Percentiles rank a stretch among this genome's conserved stretches.
These are phyloP conservation scores for Malacoraja senta DNA, from an alignment of 2,797 vertebrate genomes.

Conservation along the genomic window DNA sequence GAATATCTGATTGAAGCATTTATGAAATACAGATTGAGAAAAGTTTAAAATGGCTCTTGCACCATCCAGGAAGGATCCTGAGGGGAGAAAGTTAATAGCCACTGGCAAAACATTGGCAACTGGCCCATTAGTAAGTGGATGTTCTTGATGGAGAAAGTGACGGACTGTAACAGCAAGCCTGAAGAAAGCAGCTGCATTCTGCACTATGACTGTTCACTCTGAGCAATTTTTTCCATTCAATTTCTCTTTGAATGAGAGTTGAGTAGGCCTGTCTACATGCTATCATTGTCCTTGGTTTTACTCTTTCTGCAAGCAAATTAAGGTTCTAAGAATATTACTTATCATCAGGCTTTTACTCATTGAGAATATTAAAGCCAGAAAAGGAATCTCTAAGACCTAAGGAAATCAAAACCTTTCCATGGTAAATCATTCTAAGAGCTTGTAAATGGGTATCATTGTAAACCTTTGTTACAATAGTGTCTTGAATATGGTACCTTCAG, in stretches of 20 bases:
- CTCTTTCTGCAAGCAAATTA: neutral
- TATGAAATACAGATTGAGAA: neutral
- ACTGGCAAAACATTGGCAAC: neutral
- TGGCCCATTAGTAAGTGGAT: neutral
- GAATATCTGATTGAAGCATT: neutral
- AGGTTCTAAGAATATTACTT: neutral
- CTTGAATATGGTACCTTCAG: neutral
- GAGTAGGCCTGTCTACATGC: neutral
- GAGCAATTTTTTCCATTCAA: neutral
- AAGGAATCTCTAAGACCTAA: neutral
- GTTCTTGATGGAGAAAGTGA: neutral
- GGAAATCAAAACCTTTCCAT: neutral
- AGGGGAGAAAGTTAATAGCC: neutral
- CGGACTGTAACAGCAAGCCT: neutral
- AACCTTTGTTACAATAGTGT: neutral
- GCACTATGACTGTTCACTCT: too few relatives aligned
- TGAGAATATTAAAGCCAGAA: neutral
- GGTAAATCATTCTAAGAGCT: neutral
- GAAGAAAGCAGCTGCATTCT: neutral
- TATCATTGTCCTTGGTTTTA: neutral
- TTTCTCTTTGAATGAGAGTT: neutral
- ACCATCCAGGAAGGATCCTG: neutral
- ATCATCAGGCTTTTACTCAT: neutral
- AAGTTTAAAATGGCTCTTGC: too few relatives aligned
- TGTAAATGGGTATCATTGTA: neutral